Conservation (phyloP, 1,140 invertebrate species). For the Brachionus angularis region DNA sequence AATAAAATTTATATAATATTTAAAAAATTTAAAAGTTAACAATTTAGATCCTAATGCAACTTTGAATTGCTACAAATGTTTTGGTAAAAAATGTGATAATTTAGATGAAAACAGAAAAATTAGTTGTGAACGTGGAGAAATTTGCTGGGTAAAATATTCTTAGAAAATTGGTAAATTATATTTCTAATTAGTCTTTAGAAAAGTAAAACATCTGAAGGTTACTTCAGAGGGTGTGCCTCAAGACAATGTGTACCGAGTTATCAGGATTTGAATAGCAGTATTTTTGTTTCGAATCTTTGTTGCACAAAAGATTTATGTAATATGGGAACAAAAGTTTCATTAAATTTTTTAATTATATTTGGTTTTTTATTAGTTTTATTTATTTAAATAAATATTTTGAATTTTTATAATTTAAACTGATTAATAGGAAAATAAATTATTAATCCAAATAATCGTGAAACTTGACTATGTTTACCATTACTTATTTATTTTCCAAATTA, state of each 20-base stretch:
- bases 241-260: neutral
- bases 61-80: conserved; percentile 1
- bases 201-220: neutral
- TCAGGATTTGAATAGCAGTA: neutral
- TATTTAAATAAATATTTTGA: too few relatives aligned
- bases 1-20: too few relatives aligned
- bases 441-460: too few relatives aligned
- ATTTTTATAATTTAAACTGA: too few relatives aligned
- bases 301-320: conserved; percentile 5
- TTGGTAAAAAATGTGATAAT: neutral
- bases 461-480: too few relatives aligned
- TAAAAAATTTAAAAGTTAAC: conserved; percentile 21
- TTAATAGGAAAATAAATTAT: too few relatives aligned
- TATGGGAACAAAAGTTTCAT: neutral
- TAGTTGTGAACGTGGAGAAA: neutral
- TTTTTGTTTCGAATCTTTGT: neutral
- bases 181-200: too few relatives aligned
- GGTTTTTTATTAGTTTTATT: too few relatives aligned
- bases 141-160: too few relatives aligned
- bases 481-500: too few relatives aligned
- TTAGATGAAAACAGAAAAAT: neutral
- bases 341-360: too few relatives aligned
- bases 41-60: conserved; percentile 22
- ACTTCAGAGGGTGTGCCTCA: conserved; percentile 16
- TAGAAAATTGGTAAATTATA: too few relatives aligned